Percentiles rank a stretch among this genome's conserved stretches.
These are phyloP conservation scores for Aphelenchoides avenae DNA, from an alignment of 1,140 invertebrate species.

Conservation along the genomic window DNA sequence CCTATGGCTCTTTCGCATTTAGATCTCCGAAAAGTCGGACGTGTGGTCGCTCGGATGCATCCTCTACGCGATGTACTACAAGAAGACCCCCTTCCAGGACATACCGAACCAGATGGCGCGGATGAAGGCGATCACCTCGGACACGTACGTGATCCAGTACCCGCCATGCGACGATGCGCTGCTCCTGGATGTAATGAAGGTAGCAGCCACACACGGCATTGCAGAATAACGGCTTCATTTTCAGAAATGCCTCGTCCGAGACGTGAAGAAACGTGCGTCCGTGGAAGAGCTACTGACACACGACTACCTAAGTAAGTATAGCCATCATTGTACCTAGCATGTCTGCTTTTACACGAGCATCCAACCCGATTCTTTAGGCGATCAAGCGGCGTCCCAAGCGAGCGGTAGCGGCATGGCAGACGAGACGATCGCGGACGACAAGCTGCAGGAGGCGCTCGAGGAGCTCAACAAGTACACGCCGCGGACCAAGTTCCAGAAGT, in stretches of 20 bases:
- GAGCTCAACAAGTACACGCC: too few species aligned
- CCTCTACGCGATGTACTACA: slow-evolving; percentile 84
- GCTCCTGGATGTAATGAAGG: slow-evolving; percentile 65
- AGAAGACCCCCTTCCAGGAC: slow-evolving; percentile 82
- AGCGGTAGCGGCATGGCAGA: too few species aligned
- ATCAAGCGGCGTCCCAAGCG: too few species aligned
- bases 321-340: too few species aligned
- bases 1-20: too few species aligned
- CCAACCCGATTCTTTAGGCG: too few species aligned
- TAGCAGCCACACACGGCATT: background rate
- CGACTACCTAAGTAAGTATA: slow-evolving; percentile 68
- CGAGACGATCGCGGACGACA: too few species aligned
- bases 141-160: slow-evolving; percentile 72
- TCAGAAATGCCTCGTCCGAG: slow-evolving; percentile 69
- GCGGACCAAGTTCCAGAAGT: too few species aligned
- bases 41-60: slow-evolving; percentile 97
- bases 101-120: slow-evolving; percentile 72
- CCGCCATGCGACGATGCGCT: slow-evolving; percentile 60
- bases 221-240: slow-evolving; percentile 21
- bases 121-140: slow-evolving; percentile 76
- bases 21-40: slow-evolving; percentile 87
- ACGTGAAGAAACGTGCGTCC: slow-evolving; percentile 70
- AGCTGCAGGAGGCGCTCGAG: too few species aligned
- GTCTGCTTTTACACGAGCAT: too few species aligned
- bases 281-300: slow-evolving; percentile 70